These are phyloP conservation scores for Xenopus laevis DNA, from an alignment of 2,113 vertebrate genomes.

Conservation along the genomic window DNA sequence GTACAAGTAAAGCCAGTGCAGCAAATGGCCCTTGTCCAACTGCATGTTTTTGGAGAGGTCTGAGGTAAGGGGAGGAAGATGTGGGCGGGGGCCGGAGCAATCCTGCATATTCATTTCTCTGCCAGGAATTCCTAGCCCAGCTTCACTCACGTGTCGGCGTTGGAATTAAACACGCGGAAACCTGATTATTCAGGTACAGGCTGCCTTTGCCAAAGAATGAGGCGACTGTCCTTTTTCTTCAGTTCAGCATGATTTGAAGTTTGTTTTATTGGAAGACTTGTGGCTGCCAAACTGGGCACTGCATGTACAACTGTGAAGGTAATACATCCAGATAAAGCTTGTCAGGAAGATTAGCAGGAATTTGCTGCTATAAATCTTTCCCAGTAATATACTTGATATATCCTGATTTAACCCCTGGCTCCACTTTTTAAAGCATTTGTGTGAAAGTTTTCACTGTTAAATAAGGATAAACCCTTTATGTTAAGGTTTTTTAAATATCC, in stretches of 20 bases:
- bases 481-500: too few species aligned
- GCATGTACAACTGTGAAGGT: constrained; percentile 2
- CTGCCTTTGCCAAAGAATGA: constrained; percentile 2
- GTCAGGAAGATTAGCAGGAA: constrained; percentile 9
- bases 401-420: constrained; percentile 6
- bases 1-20: constrained; percentile 26
- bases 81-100: constrained; percentile 31
- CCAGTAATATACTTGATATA: background rate
- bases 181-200: constrained; percentile 34
- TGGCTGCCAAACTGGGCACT: background rate
- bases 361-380: constrained; percentile 13
- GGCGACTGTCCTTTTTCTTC: background rate
- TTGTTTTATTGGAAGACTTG: constrained; percentile 6
- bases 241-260: background rate
- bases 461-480: too few species aligned
- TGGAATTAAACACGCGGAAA: constrained; percentile 26
- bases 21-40: constrained; percentile 45
- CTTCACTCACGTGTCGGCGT: constrained; percentile 19
- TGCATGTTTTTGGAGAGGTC: constrained; percentile 19
- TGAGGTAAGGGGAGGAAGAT: constrained; percentile 45
- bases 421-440: background rate
- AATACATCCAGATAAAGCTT: constrained; percentile 19
- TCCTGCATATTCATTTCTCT: background rate
- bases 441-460: too few species aligned
- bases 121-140: constrained; percentile 16